Evolutionary conservation across 1,140 invertebrate species (phyloP).

Genomic region (Riptortus pedestris): DNA sequence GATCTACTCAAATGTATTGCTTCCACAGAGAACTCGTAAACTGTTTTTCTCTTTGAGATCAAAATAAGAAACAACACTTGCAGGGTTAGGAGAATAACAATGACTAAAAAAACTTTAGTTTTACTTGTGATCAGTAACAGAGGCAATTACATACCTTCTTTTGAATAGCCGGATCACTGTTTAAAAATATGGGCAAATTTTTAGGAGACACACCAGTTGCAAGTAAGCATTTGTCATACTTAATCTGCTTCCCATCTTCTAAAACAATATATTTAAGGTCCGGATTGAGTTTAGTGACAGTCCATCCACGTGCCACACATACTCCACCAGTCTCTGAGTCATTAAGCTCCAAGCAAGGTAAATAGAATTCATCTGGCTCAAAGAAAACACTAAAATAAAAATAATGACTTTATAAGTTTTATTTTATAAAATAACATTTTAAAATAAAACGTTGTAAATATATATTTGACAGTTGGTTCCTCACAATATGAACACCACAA

Average conservation of each 20-base stretch:
- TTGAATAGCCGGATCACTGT: slow-evolving; percentile 47
- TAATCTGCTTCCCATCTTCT: slow-evolving; percentile 60
- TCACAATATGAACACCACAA: too few relatives aligned
- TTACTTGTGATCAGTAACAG: too few relatives aligned
- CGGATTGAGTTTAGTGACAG: slow-evolving; percentile 65
- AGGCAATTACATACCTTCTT: slow-evolving; percentile 41
- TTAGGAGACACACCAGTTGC: slow-evolving; percentile 71
- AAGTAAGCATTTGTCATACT: slow-evolving; percentile 81
- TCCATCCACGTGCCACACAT: slow-evolving; percentile 59
- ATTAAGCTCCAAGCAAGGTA: slow-evolving; percentile 38
- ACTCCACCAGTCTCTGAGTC: slow-evolving; percentile 67
- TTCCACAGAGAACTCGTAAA: too few relatives aligned
- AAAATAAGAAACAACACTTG: too few relatives aligned
- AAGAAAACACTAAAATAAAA: slow-evolving; percentile 55
- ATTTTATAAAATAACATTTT: too few relatives aligned
- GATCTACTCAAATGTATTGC: too few relatives aligned
- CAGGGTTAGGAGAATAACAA: too few relatives aligned
- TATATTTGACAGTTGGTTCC: too few relatives aligned
- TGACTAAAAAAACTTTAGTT: too few relatives aligned
- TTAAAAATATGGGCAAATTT: slow-evolving; percentile 56
- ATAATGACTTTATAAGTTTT: too few relatives aligned
- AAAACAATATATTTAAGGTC: slow-evolving; percentile 54
- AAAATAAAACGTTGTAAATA: too few relatives aligned
- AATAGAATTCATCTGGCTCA: slow-evolving; percentile 74
- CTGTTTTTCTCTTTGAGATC: too few relatives aligned